A percentile compares a stretch with the other conserved stretches of the same genome.
Conservation (phyloP, 2,888 invertebrate species). For the Tuberolachnus salignus region DNA sequence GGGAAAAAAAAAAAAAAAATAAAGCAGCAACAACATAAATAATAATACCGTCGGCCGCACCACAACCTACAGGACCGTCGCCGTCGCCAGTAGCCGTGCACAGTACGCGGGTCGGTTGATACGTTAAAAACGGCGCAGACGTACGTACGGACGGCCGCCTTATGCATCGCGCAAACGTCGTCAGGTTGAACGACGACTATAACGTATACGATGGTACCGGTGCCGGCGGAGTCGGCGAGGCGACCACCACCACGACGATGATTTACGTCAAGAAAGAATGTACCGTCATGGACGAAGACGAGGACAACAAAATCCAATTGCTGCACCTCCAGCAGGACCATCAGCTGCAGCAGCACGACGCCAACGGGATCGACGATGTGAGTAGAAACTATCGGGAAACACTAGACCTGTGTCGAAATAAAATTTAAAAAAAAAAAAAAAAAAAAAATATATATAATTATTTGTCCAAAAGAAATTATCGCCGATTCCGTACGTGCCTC, state of each 20-base stretch:
- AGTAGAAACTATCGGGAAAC: constrained; percentile 4
- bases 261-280: constrained; percentile 36
- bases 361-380: constrained; percentile 17
- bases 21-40: background rate
- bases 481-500: no score
- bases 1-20: background rate
- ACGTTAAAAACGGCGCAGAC: background rate
- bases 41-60: background rate
- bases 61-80: background rate
- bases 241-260: constrained; percentile 5
- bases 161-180: constrained; percentile 26
- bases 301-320: background rate
- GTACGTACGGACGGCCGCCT: background rate
- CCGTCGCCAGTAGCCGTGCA: background rate
- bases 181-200: background rate
- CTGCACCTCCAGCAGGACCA: background rate
- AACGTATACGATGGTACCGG: background rate
- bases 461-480: no score
- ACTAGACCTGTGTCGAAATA: no score
- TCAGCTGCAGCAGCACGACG: constrained; percentile 2
- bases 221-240: background rate
- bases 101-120: no score
- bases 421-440: no score
- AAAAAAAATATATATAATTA: no score
- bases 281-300: background rate